These are phyloP conservation scores for Orthonevra nobilis DNA, from an alignment of 2,888 invertebrate genomes.

Conservation along the genomic window DNA sequence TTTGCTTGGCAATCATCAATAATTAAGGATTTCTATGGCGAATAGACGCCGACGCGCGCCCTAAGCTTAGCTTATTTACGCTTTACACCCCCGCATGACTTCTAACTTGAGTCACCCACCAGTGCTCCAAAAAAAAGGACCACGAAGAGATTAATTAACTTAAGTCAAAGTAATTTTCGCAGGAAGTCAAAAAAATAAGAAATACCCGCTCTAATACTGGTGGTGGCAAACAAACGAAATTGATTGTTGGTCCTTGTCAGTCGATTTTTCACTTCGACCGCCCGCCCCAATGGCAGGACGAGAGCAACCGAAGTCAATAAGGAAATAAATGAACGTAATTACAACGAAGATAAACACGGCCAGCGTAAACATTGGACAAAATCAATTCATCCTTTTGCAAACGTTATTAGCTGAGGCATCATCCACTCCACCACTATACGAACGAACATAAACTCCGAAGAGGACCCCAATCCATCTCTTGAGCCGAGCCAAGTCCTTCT, in stretches of 20 bases:
- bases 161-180: slow-evolving; percentile 78
- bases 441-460: not conserved
- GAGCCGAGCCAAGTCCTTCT: slow-evolving; percentile 62
- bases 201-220: slow-evolving; percentile 50
- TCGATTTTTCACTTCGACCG: slow-evolving; percentile 72
- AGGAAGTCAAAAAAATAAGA: slow-evolving; percentile 50
- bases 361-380: slow-evolving; percentile 66
- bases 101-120: slow-evolving; percentile 26
- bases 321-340: slow-evolving; percentile 73
- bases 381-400: slow-evolving; percentile 70
- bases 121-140: slow-evolving; percentile 2
- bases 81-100: slow-evolving; percentile 29
- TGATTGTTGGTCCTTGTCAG: slow-evolving; percentile 72
- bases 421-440: slow-evolving; percentile 5
- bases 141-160: slow-evolving; percentile 79
- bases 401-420: slow-evolving; percentile 67
- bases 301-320: slow-evolving; percentile 72
- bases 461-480: slow-evolving; percentile 54
- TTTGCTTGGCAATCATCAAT: slow-evolving; percentile 33
- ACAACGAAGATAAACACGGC: slow-evolving; percentile 73
- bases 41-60: slow-evolving; percentile 24
- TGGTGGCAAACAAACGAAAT: slow-evolving; percentile 65
- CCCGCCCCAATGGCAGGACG: slow-evolving; percentile 7
- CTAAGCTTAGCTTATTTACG: slow-evolving; percentile 62
- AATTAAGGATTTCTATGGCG: slow-evolving; percentile 42